Percentiles rank a stretch among this genome's conserved stretches.
Conservation (phyloP, 2,888 invertebrate genomes). For the Drosophila pseudotakahashii region DNA sequence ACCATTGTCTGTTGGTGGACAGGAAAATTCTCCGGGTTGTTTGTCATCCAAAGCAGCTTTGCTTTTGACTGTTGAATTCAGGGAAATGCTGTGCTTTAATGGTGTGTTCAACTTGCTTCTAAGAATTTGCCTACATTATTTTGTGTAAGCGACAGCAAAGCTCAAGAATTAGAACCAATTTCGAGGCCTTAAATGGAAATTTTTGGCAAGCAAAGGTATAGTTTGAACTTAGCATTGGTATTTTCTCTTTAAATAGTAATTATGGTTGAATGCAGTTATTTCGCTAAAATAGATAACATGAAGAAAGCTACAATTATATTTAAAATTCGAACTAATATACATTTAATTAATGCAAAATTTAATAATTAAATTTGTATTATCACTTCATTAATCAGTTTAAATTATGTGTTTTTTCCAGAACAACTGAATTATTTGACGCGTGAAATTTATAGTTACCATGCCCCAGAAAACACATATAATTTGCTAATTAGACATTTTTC, state of each 20-base stretch:
- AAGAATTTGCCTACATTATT: neutral
- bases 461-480: neutral
- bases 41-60: neutral
- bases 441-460: neutral
- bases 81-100: neutral
- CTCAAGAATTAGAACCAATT: neutral
- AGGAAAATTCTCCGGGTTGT: neutral
- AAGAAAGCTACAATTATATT: too few species aligned
- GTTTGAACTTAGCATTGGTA: neutral
- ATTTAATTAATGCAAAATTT: neutral
- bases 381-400: neutral
- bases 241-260: neutral
- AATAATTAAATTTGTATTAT: neutral
- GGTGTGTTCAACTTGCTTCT: neutral
- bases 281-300: too few species aligned
- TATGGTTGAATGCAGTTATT: too few species aligned
- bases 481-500: constrained; percentile 9
- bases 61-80: neutral
- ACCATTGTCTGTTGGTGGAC: neutral
- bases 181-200: neutral
- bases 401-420: neutral
- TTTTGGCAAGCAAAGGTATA: too few species aligned
- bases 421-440: neutral
- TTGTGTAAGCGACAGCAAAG: neutral
- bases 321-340: too few species aligned